These are phyloP conservation scores for Sitobion miscanthi DNA, from an alignment of 1,140 invertebrate species.

Conservation along the genomic window DNA sequence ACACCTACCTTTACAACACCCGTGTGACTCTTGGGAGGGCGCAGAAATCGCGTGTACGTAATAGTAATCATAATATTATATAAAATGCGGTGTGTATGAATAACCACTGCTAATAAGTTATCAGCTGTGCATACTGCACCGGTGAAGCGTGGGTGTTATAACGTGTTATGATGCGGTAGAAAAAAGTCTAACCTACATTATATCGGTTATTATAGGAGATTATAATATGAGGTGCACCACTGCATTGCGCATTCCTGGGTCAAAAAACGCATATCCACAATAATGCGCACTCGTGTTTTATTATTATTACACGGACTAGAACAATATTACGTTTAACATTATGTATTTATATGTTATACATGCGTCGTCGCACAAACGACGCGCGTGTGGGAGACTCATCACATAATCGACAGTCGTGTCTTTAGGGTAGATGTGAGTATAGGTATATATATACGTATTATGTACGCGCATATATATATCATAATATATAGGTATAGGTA, in stretches of 20 bases:
- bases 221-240: not conserved
- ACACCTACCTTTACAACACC: not conserved
- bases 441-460: not conserved
- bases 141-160: not conserved
- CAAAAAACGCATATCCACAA: not conserved
- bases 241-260: not conserved
- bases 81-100: not conserved
- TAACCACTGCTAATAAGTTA: not conserved
- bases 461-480: not conserved
- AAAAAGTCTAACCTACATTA: not conserved
- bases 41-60: not conserved
- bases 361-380: not conserved
- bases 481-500: not conserved
- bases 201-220: not conserved
- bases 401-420: slow-evolving; percentile 35
- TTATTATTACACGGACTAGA: not conserved
- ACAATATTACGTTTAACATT: not conserved
- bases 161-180: not conserved
- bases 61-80: slow-evolving; percentile 3
- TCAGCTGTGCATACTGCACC: not conserved
- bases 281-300: not conserved
- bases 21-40: not conserved
- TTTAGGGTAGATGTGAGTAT: not conserved
- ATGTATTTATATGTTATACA: not conserved
- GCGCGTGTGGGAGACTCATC: slow-evolving; percentile 33